Evolutionary conservation across 1,140 invertebrate species (phyloP), one percentile per base, ranked within the genome.

Genomic region (Notospermus geniculatus): DNA sequence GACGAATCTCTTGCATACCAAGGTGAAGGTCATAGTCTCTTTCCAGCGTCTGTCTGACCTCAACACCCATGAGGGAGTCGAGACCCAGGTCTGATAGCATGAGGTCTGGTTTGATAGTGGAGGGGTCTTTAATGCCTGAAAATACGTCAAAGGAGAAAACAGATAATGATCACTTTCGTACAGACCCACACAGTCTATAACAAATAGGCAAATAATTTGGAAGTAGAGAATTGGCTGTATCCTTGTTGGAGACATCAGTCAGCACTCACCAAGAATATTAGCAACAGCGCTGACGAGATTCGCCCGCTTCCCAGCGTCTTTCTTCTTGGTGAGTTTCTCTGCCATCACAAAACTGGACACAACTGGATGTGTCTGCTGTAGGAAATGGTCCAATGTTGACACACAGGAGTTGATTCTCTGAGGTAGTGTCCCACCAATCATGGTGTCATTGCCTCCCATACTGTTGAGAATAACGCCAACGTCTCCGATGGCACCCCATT

Each of bases 401-500:
- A 98, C 82, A 82, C 94, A 97, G 15, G 91, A 96, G 0, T 85
- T 75, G 80, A 98, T 95, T 53, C 91, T 85, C 81, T 98, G 95
- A 2, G 95, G 95, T 58, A 96, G 69, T 5, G 94, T 96, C 57
- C 95, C 95, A 59, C 92, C 91, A 57, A 97, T 87, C 57, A 92
- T 91, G 0, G 88, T 91, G n/a, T 96, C 91, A 75, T 94, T 93
- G 45, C 89, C 87, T 25, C 90, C 90, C 84, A 96, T 89, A 32
- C 86, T 90, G 64, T 96, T 92, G 62, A 91, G 75, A 57, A 97
- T 87, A 25, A 98, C 83, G 60, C 95, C 96, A 23, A 98, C 96
- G 80, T 98, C 95, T 64, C 93, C 95, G 72, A 98, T 92, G 45
- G 94, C 93, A 68, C 96, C 96, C 95, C 95, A 98, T 79, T 98